Base-by-base conservation (phyloP, 1,140 invertebrate genomes). In the Drosophila ohnishii region DNA sequence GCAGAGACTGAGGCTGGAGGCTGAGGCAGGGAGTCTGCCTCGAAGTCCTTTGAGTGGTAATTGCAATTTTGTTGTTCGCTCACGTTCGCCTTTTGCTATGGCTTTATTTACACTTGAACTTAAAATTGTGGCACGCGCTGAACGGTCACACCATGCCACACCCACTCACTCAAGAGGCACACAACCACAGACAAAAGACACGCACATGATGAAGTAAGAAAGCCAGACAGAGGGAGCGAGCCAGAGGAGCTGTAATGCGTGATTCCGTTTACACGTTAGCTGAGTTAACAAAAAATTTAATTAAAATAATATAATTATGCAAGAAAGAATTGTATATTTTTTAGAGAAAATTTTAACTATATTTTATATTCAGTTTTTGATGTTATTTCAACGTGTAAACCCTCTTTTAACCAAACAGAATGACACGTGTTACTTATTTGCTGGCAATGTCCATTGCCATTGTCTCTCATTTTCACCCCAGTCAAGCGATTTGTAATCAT, bases 101-200 rank as follows among this genome's bases (percentile, higher is more conserved):
- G 48, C 80, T 83, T 76, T 84, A 84, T 83, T 83, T 84, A 84
- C 75, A 79, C 76, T 84, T 84, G 76, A 84, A 73, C 80, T 83
- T 64, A 58, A 80, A 83, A 80, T 84, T 70, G 72, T 61, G 62
- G 72, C 80, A 78, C 80, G 75, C 75, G 65, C 69, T 42, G 13
- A 22, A 42, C 32, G 30, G 39, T 9, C 7, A 30, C 47, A 57
- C 61, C 19, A 22, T 11, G 22, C 53, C 44, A 40, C 32, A 66
- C 11, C 47, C 55, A 57, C 58, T 30, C 56, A 47, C 57, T 32
- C 35, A 1, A 16, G 10, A 57, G 56, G 39, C 47, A 37, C 45
- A 42, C 32, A 50, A 32, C n/a, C 19, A 51, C 35, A 72, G 50
- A 39, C 3, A n/a, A 6, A 6, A 50, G 10, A 14, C 9, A 58